Conservation (phyloP, 2,888 invertebrate genomes). For the Limnephilus marmoratus region DNA sequence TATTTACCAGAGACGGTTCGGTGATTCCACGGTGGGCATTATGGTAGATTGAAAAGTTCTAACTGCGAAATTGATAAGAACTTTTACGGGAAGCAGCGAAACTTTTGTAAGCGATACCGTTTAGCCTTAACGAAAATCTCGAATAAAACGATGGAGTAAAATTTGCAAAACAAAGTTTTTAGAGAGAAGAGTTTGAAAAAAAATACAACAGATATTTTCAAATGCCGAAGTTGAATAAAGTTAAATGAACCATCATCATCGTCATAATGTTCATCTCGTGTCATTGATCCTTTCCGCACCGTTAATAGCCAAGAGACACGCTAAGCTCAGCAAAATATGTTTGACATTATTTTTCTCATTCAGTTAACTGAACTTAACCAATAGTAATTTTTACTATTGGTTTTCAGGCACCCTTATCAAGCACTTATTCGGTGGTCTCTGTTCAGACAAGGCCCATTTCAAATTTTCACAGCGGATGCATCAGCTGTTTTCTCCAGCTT, state of each 20-base stretch:
- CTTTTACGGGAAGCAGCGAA: neutral
- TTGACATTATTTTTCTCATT: neutral
- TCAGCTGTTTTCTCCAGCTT: neutral
- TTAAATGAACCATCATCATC: neutral
- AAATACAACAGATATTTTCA: neutral
- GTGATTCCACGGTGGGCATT: constrained; percentile 6
- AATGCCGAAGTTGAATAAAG: neutral
- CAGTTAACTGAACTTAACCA: no score
- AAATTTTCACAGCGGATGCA: neutral
- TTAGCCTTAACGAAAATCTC: neutral
- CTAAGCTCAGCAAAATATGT: neutral
- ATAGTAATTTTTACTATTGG: neutral
- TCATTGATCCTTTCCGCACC: neutral
- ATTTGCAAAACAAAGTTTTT: constrained; percentile 14
- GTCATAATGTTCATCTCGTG: neutral
- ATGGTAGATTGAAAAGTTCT: neutral
- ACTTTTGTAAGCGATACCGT: neutral
- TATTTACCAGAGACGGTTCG: constrained; percentile 34
- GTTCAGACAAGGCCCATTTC: neutral
- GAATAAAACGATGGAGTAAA: neutral
- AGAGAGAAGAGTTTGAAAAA: neutral
- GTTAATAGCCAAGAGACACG: neutral
- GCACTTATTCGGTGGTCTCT: neutral
- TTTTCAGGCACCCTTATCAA: no score
- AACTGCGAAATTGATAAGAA: neutral